These are phyloP conservation scores for Hypercompe scribonia DNA, from an alignment of 2,888 invertebrate genomes.

Conservation along the genomic window DNA sequence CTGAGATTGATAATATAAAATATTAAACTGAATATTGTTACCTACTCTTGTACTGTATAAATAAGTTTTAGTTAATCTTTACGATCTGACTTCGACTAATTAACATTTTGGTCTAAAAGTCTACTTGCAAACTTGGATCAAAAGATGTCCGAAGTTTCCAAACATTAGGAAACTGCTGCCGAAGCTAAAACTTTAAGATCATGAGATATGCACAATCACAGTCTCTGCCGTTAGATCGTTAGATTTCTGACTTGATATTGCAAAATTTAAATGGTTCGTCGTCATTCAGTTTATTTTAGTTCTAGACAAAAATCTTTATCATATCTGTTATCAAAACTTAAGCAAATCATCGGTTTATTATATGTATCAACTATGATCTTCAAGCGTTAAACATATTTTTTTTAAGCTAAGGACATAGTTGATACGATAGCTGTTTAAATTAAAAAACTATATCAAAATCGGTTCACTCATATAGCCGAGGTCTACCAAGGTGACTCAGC, in stretches of 20 bases:
- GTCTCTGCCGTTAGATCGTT: background rate
- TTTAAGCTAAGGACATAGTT: too few species aligned
- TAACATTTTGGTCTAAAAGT: background rate
- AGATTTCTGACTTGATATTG: background rate
- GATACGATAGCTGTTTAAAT: too few species aligned
- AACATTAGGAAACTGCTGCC: constrained; percentile 34
- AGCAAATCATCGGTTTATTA: too few species aligned
- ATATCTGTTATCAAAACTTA: too few species aligned
- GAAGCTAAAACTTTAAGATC: constrained; percentile 28
- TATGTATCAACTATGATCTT: too few species aligned
- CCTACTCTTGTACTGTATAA: background rate
- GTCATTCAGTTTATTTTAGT: background rate
- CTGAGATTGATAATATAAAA: background rate
- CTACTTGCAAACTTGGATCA: constrained; percentile 36
- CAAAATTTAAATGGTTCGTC: background rate
- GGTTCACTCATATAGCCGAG: too few species aligned
- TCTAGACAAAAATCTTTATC: background rate
- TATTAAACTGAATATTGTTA: background rate
- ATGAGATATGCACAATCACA: constrained; percentile 17
- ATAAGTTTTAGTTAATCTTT: background rate
- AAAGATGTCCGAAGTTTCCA: constrained; percentile 39
- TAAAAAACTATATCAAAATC: too few species aligned
- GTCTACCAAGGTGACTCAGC: too few species aligned
- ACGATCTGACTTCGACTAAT: background rate
- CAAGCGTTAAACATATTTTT: too few species aligned